Conservation (phyloP, 2,888 invertebrate genomes). For the Drosophila vallismaia region DNA sequence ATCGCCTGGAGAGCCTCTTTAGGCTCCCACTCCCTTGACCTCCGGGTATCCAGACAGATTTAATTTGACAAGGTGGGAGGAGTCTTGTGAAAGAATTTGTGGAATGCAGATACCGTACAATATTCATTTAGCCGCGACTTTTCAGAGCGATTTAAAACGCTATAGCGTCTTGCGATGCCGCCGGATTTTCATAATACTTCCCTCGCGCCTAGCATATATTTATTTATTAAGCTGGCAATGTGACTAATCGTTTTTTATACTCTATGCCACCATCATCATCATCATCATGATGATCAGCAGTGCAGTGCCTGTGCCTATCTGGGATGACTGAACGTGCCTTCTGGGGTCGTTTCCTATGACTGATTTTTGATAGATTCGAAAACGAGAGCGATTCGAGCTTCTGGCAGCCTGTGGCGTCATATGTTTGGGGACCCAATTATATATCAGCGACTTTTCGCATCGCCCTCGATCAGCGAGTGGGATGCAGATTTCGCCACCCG, state of each 20-base stretch:
- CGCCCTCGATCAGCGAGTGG: neutral
- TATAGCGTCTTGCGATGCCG: slow-evolving; percentile 1
- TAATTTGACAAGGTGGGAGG: slow-evolving; percentile 1
- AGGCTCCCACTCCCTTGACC: neutral
- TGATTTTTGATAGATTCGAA: slow-evolving; percentile 4
- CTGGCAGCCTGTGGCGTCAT: slow-evolving; percentile 21
- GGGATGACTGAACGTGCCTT: slow-evolving; percentile 58
- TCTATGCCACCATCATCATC: slow-evolving; percentile 16
- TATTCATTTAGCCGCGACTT: slow-evolving; percentile 14
- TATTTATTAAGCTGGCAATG: slow-evolving; percentile 18
- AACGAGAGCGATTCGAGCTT: slow-evolving; percentile 4
- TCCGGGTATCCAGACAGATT: slow-evolving; percentile 18
- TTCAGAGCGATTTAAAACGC: slow-evolving; percentile 5
- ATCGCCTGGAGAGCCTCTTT: slow-evolving; percentile 5
- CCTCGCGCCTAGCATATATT: neutral
- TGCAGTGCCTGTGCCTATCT: slow-evolving; percentile 4
- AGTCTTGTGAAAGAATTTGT: neutral
- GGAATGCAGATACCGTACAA: slow-evolving; percentile 15
- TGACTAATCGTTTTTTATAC: slow-evolving; percentile 36
- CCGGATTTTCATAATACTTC: neutral
- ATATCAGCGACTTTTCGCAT: neutral
- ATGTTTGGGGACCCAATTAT: slow-evolving; percentile 33
- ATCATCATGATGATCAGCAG: slow-evolving; percentile 23
- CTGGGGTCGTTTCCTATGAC: slow-evolving; percentile 21
- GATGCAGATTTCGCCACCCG: slow-evolving; percentile 62